These are phyloP conservation scores for Onychorhynchus coronatus DNA, from an alignment of 2,113 vertebrate species.

Conservation along the genomic window DNA sequence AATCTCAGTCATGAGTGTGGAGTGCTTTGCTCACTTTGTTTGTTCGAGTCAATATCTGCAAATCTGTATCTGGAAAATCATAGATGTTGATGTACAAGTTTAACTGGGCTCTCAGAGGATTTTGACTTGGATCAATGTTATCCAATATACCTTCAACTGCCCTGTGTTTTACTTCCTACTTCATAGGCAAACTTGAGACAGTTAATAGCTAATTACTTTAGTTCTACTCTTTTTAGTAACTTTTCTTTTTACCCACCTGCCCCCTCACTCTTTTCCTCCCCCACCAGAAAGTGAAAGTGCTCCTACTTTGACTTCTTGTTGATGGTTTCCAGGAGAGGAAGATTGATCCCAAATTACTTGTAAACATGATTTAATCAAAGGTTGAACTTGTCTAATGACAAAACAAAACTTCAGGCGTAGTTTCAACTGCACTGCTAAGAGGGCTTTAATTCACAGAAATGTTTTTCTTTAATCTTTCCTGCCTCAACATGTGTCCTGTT, in stretches of 20 bases:
- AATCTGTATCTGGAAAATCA: not conserved
- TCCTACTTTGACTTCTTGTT: not conserved
- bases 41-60: not conserved
- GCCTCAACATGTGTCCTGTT: conserved; percentile 54
- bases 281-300: not conserved
- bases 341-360: conserved; percentile 10
- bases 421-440: not conserved
- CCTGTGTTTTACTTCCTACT: not conserved
- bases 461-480: not conserved
- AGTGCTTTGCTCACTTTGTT: not conserved
- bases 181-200: not conserved
- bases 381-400: conserved; percentile 17
- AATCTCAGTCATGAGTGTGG: not conserved
- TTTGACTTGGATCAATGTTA: not conserved
- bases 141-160: not conserved
- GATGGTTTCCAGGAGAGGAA: not conserved
- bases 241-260: not conserved
- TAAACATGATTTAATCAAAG: conserved; percentile 11
- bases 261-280: not conserved
- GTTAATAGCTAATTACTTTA: not conserved
- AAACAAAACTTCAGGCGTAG: not conserved
- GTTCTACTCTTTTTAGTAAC: not conserved
- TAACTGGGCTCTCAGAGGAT: not conserved
- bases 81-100: not conserved
- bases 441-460: conserved; percentile 6